phyloP scores from a whole-genome alignment of 2,113 vertebrate species.

The Mirounga angustirostris region DNA sequence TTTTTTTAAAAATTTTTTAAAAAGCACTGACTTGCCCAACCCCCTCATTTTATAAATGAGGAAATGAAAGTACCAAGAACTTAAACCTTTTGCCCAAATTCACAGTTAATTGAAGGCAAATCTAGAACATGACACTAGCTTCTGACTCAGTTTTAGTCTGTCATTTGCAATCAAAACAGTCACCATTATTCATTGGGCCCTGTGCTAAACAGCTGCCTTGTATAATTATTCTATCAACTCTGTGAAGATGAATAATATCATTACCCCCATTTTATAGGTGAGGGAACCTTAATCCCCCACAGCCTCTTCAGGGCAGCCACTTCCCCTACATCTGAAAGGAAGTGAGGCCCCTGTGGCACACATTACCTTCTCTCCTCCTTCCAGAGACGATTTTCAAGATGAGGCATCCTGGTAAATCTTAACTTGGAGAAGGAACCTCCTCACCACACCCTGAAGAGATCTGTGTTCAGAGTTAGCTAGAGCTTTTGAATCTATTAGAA shows the following conservation, averaged over 20 bases:
- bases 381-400: neutral
- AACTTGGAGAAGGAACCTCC: neutral
- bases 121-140: neutral
- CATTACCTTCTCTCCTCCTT: neutral
- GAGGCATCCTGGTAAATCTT: neutral
- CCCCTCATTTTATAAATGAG: neutral
- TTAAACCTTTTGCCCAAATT: slow-evolving; percentile 27
- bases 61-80: neutral
- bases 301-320: neutral
- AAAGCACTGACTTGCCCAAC: neutral
- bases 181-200: neutral
- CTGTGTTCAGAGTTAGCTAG: neutral
- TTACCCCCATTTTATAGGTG: neutral
- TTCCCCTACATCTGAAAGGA: neutral
- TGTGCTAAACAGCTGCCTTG: neutral
- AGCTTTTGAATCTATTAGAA: neutral
- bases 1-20: neutral
- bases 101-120: neutral
- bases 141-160: neutral
- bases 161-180: slow-evolving; percentile 3
- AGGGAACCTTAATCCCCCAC: neutral
- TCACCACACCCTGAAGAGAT: neutral
- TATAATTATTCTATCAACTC: neutral
- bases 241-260: neutral
- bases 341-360: neutral